Base-by-base conservation (phyloP, 2,797 vertebrate genomes). In the Spatula versicolor region DNA sequence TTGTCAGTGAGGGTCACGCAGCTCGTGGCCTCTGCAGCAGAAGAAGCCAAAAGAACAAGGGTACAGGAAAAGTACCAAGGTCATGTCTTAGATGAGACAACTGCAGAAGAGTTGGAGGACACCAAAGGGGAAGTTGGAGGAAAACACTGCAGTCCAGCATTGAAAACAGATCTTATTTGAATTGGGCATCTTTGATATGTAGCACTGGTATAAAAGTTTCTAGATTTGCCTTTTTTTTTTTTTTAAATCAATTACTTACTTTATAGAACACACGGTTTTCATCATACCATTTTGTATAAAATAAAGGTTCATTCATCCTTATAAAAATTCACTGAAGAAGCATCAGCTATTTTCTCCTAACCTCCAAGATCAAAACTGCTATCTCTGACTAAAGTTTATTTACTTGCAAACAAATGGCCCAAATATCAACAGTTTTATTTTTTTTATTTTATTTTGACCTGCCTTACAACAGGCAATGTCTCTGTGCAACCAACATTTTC, bases 11-110 rank as follows among this genome's bases (percentile, higher is more conserved):
- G 13, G 37, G 37, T 35, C 33, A 76, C 3, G 1, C 12, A 74
- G 58, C 11, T 64, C 13, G 18, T 2, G 8, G 45, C 7, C 58
- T 50, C 52, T 4, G 4, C 7, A 54, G 50, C 35, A 56, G 43
- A 54, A 59, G 72, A 91, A 26, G 28, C 20, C 73, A 45, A 78
- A 69, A 41, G 45, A 85, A 35, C 6, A 11, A 39, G 55, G 16
- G 48, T 46, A 59, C 37, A 52, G 0, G 0, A 75, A 16, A 52
- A 3, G 0, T 13, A 66, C 6, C 0, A 0, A 79, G 41, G n/a
- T 67, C 15, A 35, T 2, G 2, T 7, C 64, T 56, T 58, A 37
- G 23, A 30, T 12, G 17, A 81, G 50, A 48, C 20, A 71, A 25
- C 7, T 23, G 21, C 45, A 88, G 18, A 79, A 62, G 21, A 83